phyloP scores from a whole-genome alignment of 2,888 invertebrate genomes.

The Opisthograptis luteolata region DNA sequence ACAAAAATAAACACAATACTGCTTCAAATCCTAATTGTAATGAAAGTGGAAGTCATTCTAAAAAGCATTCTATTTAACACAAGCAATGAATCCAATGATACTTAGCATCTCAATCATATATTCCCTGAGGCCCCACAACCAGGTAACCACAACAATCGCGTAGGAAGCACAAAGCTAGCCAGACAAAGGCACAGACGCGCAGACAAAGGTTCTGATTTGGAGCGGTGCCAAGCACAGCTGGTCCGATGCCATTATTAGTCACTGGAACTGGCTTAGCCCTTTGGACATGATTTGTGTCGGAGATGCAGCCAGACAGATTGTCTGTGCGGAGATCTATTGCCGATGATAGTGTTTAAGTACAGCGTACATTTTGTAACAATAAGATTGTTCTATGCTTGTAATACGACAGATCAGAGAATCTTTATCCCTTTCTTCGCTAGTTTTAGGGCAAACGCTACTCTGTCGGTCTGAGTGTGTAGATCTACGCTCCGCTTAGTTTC shows the following conservation, averaged over 20 bases:
- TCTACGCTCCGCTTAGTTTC: too few species aligned
- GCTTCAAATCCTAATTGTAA: too few species aligned
- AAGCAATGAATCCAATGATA: not conserved
- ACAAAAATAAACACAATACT: too few species aligned
- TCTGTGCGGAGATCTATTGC: constrained; percentile 12
- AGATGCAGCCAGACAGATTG: constrained; percentile 10
- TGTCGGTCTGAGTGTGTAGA: too few species aligned
- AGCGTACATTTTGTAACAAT: too few species aligned
- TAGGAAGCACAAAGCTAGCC: constrained; percentile 40
- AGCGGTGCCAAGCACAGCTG: constrained; percentile 57
- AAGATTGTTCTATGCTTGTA: too few species aligned
- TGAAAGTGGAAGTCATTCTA: too few species aligned
- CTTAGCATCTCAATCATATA: not conserved
- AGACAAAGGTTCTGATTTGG: constrained; percentile 66
- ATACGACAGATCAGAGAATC: too few species aligned
- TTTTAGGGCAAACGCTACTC: too few species aligned
- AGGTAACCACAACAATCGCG: constrained; percentile 20
- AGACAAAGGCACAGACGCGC: constrained; percentile 68
- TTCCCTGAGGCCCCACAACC: constrained; percentile 4
- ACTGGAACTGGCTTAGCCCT: constrained; percentile 18
- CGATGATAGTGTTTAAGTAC: not conserved
- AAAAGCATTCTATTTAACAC: not conserved
- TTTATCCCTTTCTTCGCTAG: too few species aligned
- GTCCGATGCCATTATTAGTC: constrained; percentile 41
- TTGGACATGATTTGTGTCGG: constrained; percentile 16